Percentiles rank a stretch among this genome's conserved stretches.
Conservation (phyloP, 37 sponge, comb jelly and placozoan species). For the Corticium candelabrum region DNA sequence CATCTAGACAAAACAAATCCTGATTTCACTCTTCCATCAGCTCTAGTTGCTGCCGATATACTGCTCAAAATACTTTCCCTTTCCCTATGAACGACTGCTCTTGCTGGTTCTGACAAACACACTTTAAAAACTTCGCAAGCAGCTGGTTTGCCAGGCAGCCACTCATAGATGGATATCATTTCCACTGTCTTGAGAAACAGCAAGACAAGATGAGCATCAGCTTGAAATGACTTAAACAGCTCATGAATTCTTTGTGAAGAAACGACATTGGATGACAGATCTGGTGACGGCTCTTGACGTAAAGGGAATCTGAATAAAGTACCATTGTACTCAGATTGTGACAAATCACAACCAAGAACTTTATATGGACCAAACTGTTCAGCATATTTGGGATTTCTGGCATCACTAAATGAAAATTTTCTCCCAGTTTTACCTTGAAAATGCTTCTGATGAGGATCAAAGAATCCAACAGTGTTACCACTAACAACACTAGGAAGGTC, state of each 20-base stretch:
- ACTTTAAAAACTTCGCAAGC: neutral
- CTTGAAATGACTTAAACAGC: conserved; percentile 30
- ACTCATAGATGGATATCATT: neutral
- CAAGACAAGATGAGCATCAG: conserved; percentile 29
- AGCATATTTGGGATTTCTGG: neutral
- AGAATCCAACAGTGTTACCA: neutral
- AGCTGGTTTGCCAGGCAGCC: neutral
- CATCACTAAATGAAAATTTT: neutral
- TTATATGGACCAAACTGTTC: neutral
- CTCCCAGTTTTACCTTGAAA: conserved; percentile 27
- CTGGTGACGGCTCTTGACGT: conserved; percentile 9
- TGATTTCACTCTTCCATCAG: neutral
- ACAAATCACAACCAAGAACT: neutral
- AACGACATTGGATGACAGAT: neutral
- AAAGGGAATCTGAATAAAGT: conserved; percentile 74
- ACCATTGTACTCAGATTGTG: conserved; percentile 3
- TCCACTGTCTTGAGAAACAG: conserved; percentile 15
- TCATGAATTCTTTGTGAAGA: neutral
- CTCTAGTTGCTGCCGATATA: too few relatives aligned
- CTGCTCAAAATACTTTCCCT: neutral
- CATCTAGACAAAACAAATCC: neutral
- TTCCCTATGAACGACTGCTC: neutral
- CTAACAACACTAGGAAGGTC: neutral
- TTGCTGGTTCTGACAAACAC: neutral
- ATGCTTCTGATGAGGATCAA: conserved; percentile 42